Base-by-base conservation (phyloP, 2,888 invertebrate genomes). In the Oscheius onirici region DNA sequence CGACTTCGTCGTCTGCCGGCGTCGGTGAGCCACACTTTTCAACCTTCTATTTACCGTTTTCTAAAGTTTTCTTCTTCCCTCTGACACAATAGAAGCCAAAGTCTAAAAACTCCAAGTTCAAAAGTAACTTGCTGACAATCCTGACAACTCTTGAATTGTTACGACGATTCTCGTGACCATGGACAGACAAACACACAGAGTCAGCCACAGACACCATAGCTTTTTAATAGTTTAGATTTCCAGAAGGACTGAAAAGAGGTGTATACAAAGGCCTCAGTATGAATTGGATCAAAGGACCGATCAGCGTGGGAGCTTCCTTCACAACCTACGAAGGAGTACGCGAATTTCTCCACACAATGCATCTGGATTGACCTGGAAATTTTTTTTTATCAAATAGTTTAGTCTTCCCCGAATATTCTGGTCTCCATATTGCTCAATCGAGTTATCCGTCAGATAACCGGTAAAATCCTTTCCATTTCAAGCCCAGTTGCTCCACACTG, bases 231-330 rank as follows among this genome's bases (percentile, higher is more conserved):
- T 20, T 28, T 41, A 11, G 26, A 34, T 74, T 74, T 77, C 26
- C 73, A 79, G 97, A 99, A 89, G 97, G 99, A 40, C 88, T 94
- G 28, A 91, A 91, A 88, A 91, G 92, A 63, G 97, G 97, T 0
- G 93, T 97, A 88, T 99, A 94, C 91, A 99, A 99, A 89, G 99
- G 99, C 0, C 91, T 99, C n/a, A 95, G 94, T 83, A 95, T 99
- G 95, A 99, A 99, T 90, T 99, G 97, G 96, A 92, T 99, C 66
- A 91, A 91, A 83, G 91, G 91, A n/a, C 91, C 91, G 0, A 90
- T 91, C 13, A 90, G 91, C 17, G 91, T 91, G 11, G 97, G 97
- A 71, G 95, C 97, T 84, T 96, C 96, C 85, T 99, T 97, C 90
- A 93, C 95, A 3, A 94, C 94, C 0, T 96, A 96, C 89, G 97